These are phyloP conservation scores for Torymus tubicola DNA, from an alignment of 2,888 invertebrate genomes.

Conservation along the genomic window DNA sequence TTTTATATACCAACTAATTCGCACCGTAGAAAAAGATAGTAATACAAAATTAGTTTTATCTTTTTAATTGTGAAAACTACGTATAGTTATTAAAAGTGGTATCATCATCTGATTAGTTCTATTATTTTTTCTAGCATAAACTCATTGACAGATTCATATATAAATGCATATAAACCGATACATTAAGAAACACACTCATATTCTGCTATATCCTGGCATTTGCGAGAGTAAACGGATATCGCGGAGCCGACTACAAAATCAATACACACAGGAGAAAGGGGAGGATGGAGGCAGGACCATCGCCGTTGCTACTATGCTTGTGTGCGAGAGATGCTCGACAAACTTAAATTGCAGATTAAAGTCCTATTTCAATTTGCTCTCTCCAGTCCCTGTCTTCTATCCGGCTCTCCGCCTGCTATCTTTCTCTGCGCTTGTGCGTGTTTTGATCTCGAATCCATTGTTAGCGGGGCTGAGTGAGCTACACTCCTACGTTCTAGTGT, in stretches of 20 bases:
- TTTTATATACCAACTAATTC: too few species aligned
- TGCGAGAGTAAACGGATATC: constrained; percentile 42
- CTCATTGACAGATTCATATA: too few species aligned
- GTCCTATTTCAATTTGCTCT: constrained; percentile 56
- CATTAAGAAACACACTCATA: too few species aligned
- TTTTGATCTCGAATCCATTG: constrained; percentile 27
- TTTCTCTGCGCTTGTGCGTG: neutral
- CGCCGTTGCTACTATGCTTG: constrained; percentile 16
- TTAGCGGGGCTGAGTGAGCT: neutral
- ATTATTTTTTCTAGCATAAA: too few species aligned
- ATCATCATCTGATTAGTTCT: too few species aligned
- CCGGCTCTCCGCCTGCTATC: neutral
- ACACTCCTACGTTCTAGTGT: too few species aligned
- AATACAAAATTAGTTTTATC: too few species aligned
- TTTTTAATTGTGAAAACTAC: too few species aligned
- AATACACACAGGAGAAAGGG: constrained; percentile 33
- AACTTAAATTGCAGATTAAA: constrained; percentile 64
- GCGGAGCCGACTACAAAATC: constrained; percentile 39
- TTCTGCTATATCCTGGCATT: constrained; percentile 19
- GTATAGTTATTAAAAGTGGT: too few species aligned
- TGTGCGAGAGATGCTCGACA: constrained; percentile 48
- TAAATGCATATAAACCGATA: too few species aligned
- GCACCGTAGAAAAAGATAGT: too few species aligned
- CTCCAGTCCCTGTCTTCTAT: constrained; percentile 18
- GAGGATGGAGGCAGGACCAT: neutral